These are phyloP conservation scores for Tympanoctomys barrerae DNA, from an alignment of 2,797 vertebrate species.

Conservation along the genomic window DNA sequence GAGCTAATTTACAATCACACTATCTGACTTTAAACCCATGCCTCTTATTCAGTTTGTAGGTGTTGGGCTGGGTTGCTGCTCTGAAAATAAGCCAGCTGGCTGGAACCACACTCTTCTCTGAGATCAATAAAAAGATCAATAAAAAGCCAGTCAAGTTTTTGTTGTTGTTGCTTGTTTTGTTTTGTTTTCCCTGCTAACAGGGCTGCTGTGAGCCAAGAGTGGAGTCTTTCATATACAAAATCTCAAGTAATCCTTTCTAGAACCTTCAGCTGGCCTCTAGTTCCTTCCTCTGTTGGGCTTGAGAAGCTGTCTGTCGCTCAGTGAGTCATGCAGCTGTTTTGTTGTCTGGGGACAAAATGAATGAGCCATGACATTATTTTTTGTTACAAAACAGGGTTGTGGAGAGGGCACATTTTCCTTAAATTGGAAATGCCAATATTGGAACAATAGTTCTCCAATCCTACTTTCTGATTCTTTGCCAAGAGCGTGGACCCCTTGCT, in stretches of 20 bases:
- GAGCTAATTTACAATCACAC: not conserved
- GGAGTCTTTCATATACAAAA: not conserved
- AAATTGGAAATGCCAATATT: not conserved
- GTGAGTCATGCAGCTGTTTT: constrained; percentile 44
- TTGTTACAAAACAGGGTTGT: constrained; percentile 6
- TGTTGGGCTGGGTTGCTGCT: not conserved
- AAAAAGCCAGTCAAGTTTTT: not conserved
- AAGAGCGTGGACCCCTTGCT: not conserved
- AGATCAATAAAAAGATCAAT: not conserved
- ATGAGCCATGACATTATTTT: not conserved
- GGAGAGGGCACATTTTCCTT: not conserved
- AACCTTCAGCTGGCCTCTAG: not conserved
- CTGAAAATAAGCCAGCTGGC: not conserved
- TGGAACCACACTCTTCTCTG: not conserved
- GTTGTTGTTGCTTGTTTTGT: not conserved
- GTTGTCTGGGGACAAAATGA: constrained; percentile 42
- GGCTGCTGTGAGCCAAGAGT: not conserved
- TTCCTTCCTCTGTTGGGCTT: not conserved
- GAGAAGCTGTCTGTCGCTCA: not conserved
- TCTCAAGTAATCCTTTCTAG: not conserved
- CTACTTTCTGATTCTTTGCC: not conserved
- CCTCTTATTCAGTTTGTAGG: not conserved
- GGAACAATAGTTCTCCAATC: not conserved
- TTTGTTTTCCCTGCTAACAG: not conserved
- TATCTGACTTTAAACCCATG: not conserved